phyloP scores from a whole-genome alignment of 2,113 vertebrate genomes.

The Cyphomyrus discorhynchus region DNA sequence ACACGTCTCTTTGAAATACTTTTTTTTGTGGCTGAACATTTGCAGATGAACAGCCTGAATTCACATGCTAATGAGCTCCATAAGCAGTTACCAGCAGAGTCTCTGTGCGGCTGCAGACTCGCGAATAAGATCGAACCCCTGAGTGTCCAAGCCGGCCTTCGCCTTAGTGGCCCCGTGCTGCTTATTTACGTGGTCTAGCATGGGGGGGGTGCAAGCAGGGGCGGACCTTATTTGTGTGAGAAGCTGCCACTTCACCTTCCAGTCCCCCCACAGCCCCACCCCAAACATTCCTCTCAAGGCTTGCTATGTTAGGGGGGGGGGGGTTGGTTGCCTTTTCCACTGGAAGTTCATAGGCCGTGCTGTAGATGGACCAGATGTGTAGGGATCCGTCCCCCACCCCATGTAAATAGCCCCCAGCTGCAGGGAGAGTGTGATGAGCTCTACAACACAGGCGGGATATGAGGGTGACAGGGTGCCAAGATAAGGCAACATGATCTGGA shows the following conservation, averaged over 20 bases:
- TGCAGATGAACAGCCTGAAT: constrained; percentile 1
- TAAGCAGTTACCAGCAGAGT: neutral
- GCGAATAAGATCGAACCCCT: neutral
- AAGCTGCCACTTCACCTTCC: neutral
- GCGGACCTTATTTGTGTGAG: constrained; percentile 35
- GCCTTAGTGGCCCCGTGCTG: constrained; percentile 27
- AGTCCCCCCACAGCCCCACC: neutral
- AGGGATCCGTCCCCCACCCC: neutral
- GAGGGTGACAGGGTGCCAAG: neutral
- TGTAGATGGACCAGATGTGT: neutral
- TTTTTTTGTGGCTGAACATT: constrained; percentile 4
- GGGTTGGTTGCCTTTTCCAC: neutral
- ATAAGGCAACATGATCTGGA: neutral
- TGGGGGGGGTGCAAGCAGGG: constrained; percentile 25
- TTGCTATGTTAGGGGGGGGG: neutral
- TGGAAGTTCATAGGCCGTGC: neutral
- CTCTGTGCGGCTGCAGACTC: neutral
- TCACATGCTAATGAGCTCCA: constrained; percentile 1
- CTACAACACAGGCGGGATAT: neutral
- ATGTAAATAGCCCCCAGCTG: neutral
- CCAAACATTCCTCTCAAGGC: neutral
- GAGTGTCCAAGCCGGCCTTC: neutral
- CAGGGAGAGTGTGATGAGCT: neutral
- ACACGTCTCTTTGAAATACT: neutral
- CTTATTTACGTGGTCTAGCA: constrained; percentile 45